Conservation (phyloP, 1,140 invertebrate genomes). For the Drosophila carrolli region DNA sequence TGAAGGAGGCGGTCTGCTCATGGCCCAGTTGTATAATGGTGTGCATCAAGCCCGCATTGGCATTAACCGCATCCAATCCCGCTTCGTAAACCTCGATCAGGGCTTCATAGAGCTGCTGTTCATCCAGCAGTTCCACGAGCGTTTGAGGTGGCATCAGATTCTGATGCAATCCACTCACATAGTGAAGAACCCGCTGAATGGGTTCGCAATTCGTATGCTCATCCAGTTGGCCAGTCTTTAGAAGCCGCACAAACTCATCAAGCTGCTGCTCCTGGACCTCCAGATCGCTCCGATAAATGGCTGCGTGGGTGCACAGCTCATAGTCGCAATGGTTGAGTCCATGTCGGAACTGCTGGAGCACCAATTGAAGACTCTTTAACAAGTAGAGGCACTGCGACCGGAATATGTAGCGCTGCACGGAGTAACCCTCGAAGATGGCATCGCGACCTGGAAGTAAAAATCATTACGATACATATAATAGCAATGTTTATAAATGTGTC, state of each 20-base stretch:
- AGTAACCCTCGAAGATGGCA: constrained; percentile 93
- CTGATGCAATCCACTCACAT: constrained; percentile 93
- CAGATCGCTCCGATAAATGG: constrained; percentile 94
- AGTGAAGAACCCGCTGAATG: constrained; percentile 93
- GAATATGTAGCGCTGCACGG: constrained; percentile 95
- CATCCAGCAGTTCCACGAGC: constrained; percentile 83
- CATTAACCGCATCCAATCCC: constrained; percentile 89
- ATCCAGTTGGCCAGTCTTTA: constrained; percentile 95
- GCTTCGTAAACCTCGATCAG: constrained; percentile 85
- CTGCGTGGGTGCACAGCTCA: constrained; percentile 94
- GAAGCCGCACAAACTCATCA: constrained; percentile 94
- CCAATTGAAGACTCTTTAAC: constrained; percentile 91
- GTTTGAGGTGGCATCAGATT: constrained; percentile 88
- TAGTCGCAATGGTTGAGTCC: constrained; percentile 92
- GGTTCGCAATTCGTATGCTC: constrained; percentile 95
- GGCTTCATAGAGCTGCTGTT: constrained; percentile 84
- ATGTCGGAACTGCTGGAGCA: constrained; percentile 89
- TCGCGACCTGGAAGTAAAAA: constrained; percentile 82
- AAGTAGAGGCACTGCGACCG: constrained; percentile 92
- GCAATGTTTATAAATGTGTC: no score
- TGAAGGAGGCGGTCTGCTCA: constrained; percentile 88
- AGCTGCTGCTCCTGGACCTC: constrained; percentile 94
- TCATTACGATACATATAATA: no score
- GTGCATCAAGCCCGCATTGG: constrained; percentile 88
- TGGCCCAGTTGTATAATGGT: constrained; percentile 86